A percentile compares a stretch with the other conserved stretches of the same genome.
These are phyloP conservation scores for Drosophila differens DNA, from an alignment of 2,888 invertebrate genomes.

Conservation along the genomic window DNA sequence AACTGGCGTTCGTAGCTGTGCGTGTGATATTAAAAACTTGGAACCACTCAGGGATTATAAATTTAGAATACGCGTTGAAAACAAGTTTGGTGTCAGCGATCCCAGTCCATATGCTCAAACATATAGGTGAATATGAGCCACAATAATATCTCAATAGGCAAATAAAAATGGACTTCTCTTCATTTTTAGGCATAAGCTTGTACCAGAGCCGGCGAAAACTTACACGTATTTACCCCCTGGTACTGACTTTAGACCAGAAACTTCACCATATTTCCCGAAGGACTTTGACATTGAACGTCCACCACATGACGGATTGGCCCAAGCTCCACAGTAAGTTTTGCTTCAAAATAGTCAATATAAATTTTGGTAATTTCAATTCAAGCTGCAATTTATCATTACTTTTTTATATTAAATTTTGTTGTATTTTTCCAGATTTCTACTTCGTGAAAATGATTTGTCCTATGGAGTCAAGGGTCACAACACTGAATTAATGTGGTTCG, in stretches of 20 bases:
- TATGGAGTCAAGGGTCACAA: constrained; percentile 97
- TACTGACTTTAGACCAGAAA: constrained; percentile 93
- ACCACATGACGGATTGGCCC: constrained; percentile 93
- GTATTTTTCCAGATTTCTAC: constrained; percentile 89
- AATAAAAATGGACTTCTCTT: not conserved
- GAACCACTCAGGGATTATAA: constrained; percentile 97
- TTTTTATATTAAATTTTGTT: not conserved
- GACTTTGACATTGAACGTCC: constrained; percentile 96
- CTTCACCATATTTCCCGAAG: constrained; percentile 95
- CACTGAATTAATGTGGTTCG: constrained; percentile 95
- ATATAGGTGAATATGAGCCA: constrained; percentile 84
- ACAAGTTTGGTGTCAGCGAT: constrained; percentile 98
- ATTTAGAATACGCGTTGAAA: constrained; percentile 97
- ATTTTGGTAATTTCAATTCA: not conserved
- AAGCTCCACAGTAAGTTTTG: constrained; percentile 88
- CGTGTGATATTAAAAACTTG: constrained; percentile 94
- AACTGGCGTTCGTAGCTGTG: constrained; percentile 94
- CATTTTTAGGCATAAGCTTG: constrained; percentile 88
- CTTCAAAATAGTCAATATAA: not conserved
- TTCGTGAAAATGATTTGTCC: constrained; percentile 93
- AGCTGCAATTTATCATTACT: not conserved
- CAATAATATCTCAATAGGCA: not conserved
- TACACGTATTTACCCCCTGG: constrained; percentile 92
- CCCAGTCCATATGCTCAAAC: constrained; percentile 96
- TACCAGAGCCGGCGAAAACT: constrained; percentile 92